Evolutionary conservation across 1,140 invertebrate species (phyloP).

Genomic region (Brachionus paranguensis): DNA sequence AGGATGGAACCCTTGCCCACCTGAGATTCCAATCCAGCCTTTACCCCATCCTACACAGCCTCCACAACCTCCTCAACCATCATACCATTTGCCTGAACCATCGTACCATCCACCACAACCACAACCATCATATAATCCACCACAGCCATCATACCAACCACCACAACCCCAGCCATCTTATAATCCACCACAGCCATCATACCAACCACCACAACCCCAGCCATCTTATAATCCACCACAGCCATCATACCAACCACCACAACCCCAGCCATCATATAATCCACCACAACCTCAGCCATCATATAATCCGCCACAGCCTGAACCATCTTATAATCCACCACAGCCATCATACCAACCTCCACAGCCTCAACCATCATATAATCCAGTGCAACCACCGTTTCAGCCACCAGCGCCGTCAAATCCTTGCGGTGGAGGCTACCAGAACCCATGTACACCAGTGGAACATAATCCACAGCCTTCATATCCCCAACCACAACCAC

Average conservation of each 20-base stretch:
- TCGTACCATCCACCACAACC: background rate
- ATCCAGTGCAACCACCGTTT: background rate
- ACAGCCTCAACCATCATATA: background rate
- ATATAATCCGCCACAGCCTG: background rate
- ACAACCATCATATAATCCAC: background rate
- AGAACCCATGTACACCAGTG: background rate
- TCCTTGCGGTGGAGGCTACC: background rate
- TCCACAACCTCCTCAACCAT: background rate
- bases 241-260: background rate
- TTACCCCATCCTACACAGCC: background rate
- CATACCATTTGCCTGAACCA: background rate
- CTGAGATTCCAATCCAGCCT: background rate
- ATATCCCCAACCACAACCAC: slow-evolving; percentile 4
- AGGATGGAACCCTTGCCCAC: slow-evolving; percentile 4
- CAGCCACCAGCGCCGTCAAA: background rate
- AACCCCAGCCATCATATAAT: background rate
- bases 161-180: background rate
- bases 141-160: background rate
- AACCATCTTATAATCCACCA: background rate
- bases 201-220: background rate
- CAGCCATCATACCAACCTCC: background rate
- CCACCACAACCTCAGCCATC: background rate
- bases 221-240: background rate
- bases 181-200: background rate
- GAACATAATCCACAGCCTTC: background rate